A percentile compares a stretch with the other conserved stretches of the same genome.
These are phyloP conservation scores for Apteryx mantelli DNA, from an alignment of 2,113 vertebrate genomes.

Conservation along the genomic window DNA sequence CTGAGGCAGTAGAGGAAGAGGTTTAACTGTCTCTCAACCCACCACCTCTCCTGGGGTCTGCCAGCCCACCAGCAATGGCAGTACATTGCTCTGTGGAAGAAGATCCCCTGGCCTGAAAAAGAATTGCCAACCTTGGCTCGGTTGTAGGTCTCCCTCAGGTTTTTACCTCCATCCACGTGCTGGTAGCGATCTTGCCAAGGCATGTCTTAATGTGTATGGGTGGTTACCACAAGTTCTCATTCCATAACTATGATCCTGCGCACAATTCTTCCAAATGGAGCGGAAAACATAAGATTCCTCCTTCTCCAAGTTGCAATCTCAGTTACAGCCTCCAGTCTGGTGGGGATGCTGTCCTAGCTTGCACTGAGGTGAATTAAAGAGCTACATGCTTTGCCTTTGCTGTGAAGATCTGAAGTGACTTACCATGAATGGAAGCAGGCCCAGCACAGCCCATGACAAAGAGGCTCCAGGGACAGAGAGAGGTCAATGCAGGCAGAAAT, in stretches of 20 bases:
- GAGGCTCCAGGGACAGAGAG: neutral
- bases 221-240: neutral
- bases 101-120: neutral
- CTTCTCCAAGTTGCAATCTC: neutral
- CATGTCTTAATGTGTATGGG: neutral
- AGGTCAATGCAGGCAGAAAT: neutral
- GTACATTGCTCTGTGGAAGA: neutral
- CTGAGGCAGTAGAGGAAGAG: neutral
- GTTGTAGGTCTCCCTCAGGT: neutral
- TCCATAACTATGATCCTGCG: neutral
- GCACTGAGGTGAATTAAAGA: neutral
- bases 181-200: neutral
- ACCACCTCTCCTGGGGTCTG: neutral
- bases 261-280: neutral
- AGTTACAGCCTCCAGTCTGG: fast-evolving
- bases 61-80: neutral
- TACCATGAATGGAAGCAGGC: neutral
- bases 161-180: fast-evolving
- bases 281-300: neutral
- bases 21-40: neutral
- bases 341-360: too few species aligned
- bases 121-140: neutral
- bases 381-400: neutral
- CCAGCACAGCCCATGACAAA: neutral
- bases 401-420: neutral